Evolutionary conservation across 1,140 invertebrate species (phyloP), one percentile per base, ranked within the genome.

Genomic region (Orius laevigatus): DNA sequence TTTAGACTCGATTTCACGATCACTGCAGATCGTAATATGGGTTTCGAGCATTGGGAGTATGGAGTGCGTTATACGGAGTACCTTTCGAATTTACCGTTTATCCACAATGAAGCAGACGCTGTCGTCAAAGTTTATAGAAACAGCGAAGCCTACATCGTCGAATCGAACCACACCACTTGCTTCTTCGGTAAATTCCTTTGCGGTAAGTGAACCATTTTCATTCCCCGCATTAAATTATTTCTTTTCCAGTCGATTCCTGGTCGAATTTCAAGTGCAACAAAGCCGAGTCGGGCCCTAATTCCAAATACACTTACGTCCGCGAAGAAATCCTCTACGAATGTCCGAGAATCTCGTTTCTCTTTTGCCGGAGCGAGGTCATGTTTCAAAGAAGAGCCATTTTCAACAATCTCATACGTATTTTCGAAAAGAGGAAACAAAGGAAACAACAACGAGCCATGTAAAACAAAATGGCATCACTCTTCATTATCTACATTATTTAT

Each of bases 31-130:
- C 78, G 80, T 60, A 71, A 67, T 55, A 76, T 76, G 1, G 75
- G 77, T 59, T 73, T 72, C 51, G 70, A 77, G 46, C 67, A 78
- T 53, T 81, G 78, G 79, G 71, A 74, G 53, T 83, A 81, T 59
- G 70, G 72, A 0, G 75, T 77, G 0, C 55, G 69, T 51, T 83
- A 81, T 55, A 71, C 65, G 1, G 79, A 83, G 59, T 62, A 69
- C 53, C 62, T 81, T 2, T 74, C 72, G 35, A 66, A 76, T 43
- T 65, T 79, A 59, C 78, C 79, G 1, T 68, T 71, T 52, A 66
- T 79, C 51, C 56, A 65, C 53, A 77, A 78, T 56, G 57, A 56
- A 11, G 73, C 68, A 2, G 57, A 65, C 33, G 78, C 69, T 0
- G 65, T 75, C 55, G 81, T 70, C 57, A 65, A 70, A 36, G 62